phyloP scores from a whole-genome alignment of 2,113 vertebrate species.

The Pantherophis guttatus region DNA sequence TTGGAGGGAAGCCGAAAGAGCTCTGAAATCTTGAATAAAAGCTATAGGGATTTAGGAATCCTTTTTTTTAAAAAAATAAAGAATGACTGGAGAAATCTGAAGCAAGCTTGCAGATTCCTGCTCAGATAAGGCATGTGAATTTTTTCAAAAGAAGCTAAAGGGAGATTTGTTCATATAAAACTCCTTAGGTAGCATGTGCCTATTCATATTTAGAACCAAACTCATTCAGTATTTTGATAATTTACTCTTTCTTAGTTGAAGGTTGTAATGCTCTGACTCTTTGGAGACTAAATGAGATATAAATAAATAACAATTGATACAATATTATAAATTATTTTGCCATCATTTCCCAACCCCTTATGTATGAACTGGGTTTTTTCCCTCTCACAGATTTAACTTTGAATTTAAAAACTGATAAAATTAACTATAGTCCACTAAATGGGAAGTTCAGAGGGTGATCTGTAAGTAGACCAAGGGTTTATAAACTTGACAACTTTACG shows the following conservation, averaged over 20 bases:
- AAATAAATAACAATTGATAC: not conserved
- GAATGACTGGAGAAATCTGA: not conserved
- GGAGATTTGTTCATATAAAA: not conserved
- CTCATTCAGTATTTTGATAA: not conserved
- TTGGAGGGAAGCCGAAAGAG: not conserved
- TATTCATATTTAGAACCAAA: not conserved
- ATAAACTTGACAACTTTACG: not conserved
- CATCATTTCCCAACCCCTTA: not conserved
- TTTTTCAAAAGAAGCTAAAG: not conserved
- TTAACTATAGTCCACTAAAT: not conserved
- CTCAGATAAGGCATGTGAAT: not conserved
- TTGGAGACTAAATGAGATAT: not conserved
- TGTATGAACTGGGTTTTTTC: not conserved
- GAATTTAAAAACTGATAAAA: not conserved
- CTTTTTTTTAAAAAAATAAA: not conserved
- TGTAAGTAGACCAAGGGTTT: not conserved
- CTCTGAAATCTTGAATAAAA: not conserved
- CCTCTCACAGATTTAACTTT: not conserved
- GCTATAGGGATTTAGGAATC: not conserved
- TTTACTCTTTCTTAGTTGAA: not conserved
- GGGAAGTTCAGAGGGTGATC: not conserved
- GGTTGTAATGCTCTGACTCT: not conserved
- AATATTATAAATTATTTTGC: not conserved
- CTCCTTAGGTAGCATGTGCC: too few species aligned
- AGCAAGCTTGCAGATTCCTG: not conserved